Evolutionary conservation across 2,888 invertebrate genomes (phyloP).

Genomic region (Folsomia candida): DNA sequence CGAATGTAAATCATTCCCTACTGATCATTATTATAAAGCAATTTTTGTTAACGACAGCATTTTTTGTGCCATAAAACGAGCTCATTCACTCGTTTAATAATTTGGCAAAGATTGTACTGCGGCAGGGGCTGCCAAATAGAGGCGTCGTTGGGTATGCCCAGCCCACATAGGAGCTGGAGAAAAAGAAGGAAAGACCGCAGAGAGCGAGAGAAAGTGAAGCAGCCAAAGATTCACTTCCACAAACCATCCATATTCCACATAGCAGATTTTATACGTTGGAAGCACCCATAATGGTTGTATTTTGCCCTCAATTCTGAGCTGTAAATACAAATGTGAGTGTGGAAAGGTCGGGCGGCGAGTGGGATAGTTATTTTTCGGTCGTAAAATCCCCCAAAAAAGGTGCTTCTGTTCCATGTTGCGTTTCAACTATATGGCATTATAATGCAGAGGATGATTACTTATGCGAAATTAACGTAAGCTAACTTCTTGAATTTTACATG

Average conservation of each 20-base stretch:
- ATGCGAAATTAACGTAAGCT: conserved; percentile 19
- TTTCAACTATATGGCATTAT: not conserved
- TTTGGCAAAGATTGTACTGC: conserved; percentile 36
- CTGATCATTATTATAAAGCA: conserved; percentile 43
- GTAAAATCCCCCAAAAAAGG: not conserved
- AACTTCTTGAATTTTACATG: conserved; percentile 28
- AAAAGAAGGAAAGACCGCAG: conserved; percentile 5
- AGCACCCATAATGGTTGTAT: not conserved
- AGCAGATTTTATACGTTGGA: not conserved
- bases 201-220: not conserved
- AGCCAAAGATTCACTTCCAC: conserved; percentile 3
- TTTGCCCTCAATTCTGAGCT: not conserved
- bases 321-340: not conserved
- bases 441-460: conserved; percentile 13
- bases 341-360: not conserved
- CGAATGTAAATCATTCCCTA: conserved; percentile 28
- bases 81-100: conserved; percentile 40
- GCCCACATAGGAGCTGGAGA: not conserved
- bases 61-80: conserved; percentile 42
- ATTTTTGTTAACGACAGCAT: conserved; percentile 43
- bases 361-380: too few species aligned
- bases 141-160: conserved; percentile 13
- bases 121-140: conserved; percentile 27
- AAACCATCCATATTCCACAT: not conserved
- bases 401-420: not conserved